Base-by-base conservation (phyloP, 2,888 invertebrate species). In the Drosophila aldrichi region DNA sequence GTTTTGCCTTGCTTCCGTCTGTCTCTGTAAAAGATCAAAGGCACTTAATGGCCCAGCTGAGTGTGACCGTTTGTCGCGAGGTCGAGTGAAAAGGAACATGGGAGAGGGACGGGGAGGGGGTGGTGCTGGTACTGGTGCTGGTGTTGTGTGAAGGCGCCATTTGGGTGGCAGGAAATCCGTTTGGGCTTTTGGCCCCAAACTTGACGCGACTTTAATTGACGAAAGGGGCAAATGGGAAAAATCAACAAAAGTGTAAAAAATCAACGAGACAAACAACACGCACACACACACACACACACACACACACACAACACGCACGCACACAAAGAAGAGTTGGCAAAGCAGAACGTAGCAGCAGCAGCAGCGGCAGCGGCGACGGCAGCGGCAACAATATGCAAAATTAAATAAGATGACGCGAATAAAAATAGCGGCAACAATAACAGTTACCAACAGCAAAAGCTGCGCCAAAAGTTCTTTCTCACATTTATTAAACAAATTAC, bases 401-500 rank as follows among this genome's bases (percentile, higher is more conserved):
- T 86, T 86, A 86, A 88, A 86, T 90, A 81, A 74, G 84, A 86
- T 86, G 86, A 86, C 90, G 81, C 67, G 89, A 59, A 65, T 56
- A 79, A 79, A 86, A 85, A 77, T 16, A 54, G 65, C 60, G 63
- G 29, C 52, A 72, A 68, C 62, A 83, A 63, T 56, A 82, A 82
- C 80, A 71, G 55, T 71, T 44, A 70, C 55, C 71, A 73, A 59
- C 54, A 46, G 64, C 59, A 66, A 71, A 70, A 62, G 70, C 48
- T 56, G 46, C 40, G 48, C 48, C 36, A 55, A 68, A 64, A 63
- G 66, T 74, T 74, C 76, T 70, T 89, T 87, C 82, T 81, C 89
- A 89, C 80, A 88, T 88, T 79, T 82, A 82, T 90, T 90, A 89
- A 81, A 82, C 80, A 87, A 88, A 81, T 90, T 82, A 79, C 70